Evolutionary conservation across 2,113 vertebrate species (phyloP).

Genomic region (Dunckerocampus dactyliophorus): DNA sequence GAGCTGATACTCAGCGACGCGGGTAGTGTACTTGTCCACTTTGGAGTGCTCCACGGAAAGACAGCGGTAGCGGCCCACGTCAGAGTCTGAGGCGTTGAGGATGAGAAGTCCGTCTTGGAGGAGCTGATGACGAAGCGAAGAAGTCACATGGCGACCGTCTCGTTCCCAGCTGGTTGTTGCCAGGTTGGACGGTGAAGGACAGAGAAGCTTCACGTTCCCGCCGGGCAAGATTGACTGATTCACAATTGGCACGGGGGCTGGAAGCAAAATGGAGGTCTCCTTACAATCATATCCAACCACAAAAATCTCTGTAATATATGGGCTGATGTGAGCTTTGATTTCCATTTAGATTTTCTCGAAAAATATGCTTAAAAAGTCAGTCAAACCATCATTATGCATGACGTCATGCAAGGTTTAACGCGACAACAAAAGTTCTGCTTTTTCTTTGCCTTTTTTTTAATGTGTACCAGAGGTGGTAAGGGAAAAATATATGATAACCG

Average conservation of each 20-base stretch:
- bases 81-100: conserved; percentile 34
- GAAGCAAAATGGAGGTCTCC: conserved; percentile 20
- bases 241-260: conserved; percentile 43
- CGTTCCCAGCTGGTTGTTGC: conserved; percentile 59
- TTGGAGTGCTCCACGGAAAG: conserved; percentile 58
- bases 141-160: conserved; percentile 2
- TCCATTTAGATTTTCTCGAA: background rate
- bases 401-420: no score
- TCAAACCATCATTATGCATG: background rate
- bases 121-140: conserved; percentile 39
- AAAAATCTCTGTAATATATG: no score
- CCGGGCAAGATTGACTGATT: conserved; percentile 35
- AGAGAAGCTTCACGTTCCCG: conserved; percentile 50
- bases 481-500: no score
- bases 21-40: conserved; percentile 25
- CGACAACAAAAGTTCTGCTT: no score
- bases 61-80: conserved; percentile 67
- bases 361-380: background rate
- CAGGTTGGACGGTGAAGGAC: conserved; percentile 63
- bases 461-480: no score
- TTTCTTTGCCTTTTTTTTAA: no score
- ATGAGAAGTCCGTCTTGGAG: conserved; percentile 58
- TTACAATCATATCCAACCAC: background rate
- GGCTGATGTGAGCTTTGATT: background rate
- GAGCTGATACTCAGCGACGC: conserved; percentile 49